A percentile compares a stretch with the other conserved stretches of the same genome.
Evolutionary conservation across 2,797 vertebrate species (phyloP).

Genomic region (Chaunax sp.): DNA sequence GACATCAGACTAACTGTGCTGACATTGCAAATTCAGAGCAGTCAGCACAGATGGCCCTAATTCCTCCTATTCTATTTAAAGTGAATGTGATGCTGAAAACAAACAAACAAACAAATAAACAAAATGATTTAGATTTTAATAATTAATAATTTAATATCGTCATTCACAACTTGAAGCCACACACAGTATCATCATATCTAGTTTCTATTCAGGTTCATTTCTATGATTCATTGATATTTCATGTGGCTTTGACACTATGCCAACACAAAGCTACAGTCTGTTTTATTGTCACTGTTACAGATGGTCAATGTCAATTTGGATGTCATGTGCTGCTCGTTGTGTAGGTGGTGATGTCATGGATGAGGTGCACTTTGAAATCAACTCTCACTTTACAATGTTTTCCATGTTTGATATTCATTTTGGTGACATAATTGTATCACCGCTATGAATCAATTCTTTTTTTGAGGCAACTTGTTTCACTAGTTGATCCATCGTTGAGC

Average conservation of each 20-base stretch:
- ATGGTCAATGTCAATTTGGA: not conserved
- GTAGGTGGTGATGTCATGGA: no score
- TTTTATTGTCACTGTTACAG: not conserved
- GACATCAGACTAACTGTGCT: slow-evolving; percentile 26
- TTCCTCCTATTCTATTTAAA: no score
- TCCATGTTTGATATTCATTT: no score
- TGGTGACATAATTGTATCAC: no score
- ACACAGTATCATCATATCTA: no score
- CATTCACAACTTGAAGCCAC: no score
- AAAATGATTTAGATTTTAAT: not conserved
- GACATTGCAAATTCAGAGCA: slow-evolving; percentile 23
- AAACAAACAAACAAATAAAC: no score
- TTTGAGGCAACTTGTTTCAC: not conserved
- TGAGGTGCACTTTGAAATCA: no score
- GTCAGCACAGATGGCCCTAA: not conserved
- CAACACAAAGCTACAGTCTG: not conserved
- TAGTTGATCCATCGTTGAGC: not conserved
- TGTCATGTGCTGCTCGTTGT: not conserved
- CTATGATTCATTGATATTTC: not conserved
- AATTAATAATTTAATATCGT: no score
- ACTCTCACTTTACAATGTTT: no score
- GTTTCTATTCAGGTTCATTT: not conserved
- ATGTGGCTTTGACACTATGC: not conserved
- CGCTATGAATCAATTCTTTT: no score
- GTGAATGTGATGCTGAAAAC: not conserved